Evolutionary conservation across 2,113 vertebrate genomes (phyloP).

Genomic region (Otis tarda): DNA sequence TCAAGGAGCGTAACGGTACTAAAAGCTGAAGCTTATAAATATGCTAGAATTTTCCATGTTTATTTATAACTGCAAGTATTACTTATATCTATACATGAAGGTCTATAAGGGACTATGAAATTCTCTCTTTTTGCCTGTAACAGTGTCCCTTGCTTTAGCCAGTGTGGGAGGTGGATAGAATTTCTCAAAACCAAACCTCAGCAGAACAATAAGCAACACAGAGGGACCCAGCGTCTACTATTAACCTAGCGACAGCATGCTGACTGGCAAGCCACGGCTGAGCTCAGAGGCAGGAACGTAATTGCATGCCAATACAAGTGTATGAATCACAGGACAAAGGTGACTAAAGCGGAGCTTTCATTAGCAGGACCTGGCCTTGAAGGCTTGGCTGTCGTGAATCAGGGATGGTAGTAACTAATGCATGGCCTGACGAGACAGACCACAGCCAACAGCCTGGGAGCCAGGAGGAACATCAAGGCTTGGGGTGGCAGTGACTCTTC

Average conservation of each 20-base stretch:
- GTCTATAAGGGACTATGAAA: not conserved
- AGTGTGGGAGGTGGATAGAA: not conserved
- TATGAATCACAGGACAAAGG: not conserved
- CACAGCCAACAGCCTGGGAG: not conserved
- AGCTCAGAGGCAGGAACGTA: not conserved
- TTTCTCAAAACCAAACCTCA: not conserved
- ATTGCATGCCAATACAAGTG: not conserved
- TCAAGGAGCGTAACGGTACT: not conserved
- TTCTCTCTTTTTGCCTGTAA: not conserved
- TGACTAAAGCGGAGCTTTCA: not conserved
- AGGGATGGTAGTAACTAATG: not conserved
- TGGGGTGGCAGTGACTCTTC: not conserved
- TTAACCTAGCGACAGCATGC: not conserved
- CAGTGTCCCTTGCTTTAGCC: not conserved
- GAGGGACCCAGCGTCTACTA: accelerated
- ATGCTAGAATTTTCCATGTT: not conserved
- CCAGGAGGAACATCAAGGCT: not conserved
- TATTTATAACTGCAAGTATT: not conserved
- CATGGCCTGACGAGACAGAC: not conserved
- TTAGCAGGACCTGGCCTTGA: not conserved
- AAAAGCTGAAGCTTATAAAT: not conserved
- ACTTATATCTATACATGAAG: not conserved
- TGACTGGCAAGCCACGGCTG: not conserved
- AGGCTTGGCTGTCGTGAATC: not conserved
- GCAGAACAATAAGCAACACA: not conserved